Percentiles rank a stretch among this genome's conserved stretches.
Conservation (phyloP, 1,140 invertebrate species). For the Palaemon carinicauda region DNA sequence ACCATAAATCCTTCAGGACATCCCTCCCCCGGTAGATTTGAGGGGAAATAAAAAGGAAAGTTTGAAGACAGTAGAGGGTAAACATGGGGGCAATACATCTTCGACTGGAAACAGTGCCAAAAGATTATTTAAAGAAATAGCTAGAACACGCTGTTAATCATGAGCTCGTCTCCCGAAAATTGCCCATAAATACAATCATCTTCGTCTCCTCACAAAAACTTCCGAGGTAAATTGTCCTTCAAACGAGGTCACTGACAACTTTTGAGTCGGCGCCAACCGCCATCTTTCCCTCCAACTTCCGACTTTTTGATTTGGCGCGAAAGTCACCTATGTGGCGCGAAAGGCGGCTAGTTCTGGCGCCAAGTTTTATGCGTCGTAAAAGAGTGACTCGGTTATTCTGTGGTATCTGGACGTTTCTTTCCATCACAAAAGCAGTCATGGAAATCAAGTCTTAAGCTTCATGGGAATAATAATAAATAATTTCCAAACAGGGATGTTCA, state of each 20-base stretch:
- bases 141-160: background rate
- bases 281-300: background rate
- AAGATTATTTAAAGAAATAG: background rate
- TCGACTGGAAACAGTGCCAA: background rate
- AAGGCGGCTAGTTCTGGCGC: background rate
- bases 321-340: background rate
- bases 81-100: background rate
- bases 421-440: no score
- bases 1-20: no score
- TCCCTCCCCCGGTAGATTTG: no score
- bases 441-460: no score
- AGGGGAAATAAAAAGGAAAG: background rate
- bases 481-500: no score
- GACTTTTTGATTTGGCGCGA: background rate
- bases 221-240: background rate
- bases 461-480: no score
- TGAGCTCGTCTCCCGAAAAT: background rate
- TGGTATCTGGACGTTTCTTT: no score
- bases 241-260: background rate
- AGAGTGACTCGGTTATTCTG: no score
- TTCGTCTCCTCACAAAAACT: background rate
- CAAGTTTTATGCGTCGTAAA: background rate
- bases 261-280: background rate
- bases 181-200: slow-evolving; percentile 14
- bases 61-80: background rate